These are phyloP conservation scores for Vimba vimba DNA, from an alignment of 2,113 vertebrate species.

Conservation along the genomic window DNA sequence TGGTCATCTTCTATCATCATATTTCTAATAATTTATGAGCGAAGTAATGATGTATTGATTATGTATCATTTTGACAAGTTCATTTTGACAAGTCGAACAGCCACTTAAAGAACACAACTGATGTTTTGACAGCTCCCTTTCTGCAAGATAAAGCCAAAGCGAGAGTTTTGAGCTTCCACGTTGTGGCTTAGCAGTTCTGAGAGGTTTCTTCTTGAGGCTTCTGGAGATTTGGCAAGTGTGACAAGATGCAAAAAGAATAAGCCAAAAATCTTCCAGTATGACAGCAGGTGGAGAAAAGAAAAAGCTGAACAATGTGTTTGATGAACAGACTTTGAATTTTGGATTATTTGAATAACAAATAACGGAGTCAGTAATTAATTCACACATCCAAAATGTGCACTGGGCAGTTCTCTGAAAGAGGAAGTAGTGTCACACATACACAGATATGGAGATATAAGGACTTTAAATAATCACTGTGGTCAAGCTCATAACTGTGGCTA, in stretches of 20 bases:
- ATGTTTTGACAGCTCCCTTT: slow-evolving; percentile 54
- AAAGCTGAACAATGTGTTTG: background rate
- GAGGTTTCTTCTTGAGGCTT: slow-evolving; percentile 35
- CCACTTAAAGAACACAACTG: slow-evolving; percentile 14
- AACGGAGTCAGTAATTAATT: slow-evolving; percentile 5
- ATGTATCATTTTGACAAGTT: slow-evolving; percentile 47
- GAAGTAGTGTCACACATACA: slow-evolving; percentile 13
- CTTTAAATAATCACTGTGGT: slow-evolving; percentile 24
- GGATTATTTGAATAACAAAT: slow-evolving; percentile 28
- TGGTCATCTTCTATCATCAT: slow-evolving; percentile 25
- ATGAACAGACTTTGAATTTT: slow-evolving; percentile 7
- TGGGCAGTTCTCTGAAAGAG: slow-evolving; percentile 5
- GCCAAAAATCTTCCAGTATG: background rate
- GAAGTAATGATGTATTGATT: slow-evolving; percentile 39
- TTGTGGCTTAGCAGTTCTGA: slow-evolving; percentile 16
- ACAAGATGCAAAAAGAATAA: slow-evolving; percentile 34
- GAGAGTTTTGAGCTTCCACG: background rate
- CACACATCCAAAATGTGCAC: slow-evolving; percentile 8
- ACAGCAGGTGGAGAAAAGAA: slow-evolving; percentile 11
- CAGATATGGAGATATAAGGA: slow-evolving; percentile 3
- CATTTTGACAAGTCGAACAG: slow-evolving; percentile 28
- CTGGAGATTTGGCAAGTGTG: slow-evolving; percentile 37
- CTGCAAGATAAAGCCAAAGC: slow-evolving; percentile 32
- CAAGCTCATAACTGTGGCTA: slow-evolving; percentile 20
- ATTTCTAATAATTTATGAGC: background rate